Evolutionary conservation across 2,888 invertebrate genomes (phyloP).

Genomic region (Leptinotarsa juncta): DNA sequence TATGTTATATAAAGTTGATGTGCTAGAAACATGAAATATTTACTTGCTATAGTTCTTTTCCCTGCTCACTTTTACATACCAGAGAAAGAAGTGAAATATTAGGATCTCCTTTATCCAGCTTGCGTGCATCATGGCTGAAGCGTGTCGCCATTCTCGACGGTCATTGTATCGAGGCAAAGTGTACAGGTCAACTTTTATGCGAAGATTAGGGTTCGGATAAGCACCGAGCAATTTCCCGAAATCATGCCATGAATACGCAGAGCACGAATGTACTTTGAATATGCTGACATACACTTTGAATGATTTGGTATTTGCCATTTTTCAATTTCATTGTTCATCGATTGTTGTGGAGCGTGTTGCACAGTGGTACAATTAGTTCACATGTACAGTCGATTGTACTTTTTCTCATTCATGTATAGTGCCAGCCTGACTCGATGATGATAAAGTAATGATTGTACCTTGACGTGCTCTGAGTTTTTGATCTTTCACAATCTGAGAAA

Average conservation of each 20-base stretch:
- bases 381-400: no score
- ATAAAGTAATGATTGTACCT: no score
- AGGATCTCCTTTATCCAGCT: conserved; percentile 24
- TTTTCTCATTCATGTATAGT: no score
- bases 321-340: neutral
- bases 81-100: conserved; percentile 5
- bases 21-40: neutral
- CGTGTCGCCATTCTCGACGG: conserved; percentile 52
- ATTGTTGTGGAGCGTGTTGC: no score
- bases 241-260: conserved; percentile 58
- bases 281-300: conserved; percentile 27
- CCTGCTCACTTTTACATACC: neutral
- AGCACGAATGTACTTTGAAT: conserved; percentile 47
- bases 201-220: conserved; percentile 63
- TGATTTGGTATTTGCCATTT: conserved; percentile 12
- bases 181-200: conserved; percentile 62
- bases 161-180: conserved; percentile 64
- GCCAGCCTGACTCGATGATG: no score
- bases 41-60: neutral
- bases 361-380: no score
- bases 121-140: conserved; percentile 45
- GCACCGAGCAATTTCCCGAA: conserved; percentile 61
- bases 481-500: no score
- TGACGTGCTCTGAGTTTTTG: no score
- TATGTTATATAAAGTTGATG: neutral